Evolutionary conservation across 2,797 vertebrate genomes (phyloP), one percentile per base, ranked within the genome.

Genomic region (Tiaroga cobitis): DNA sequence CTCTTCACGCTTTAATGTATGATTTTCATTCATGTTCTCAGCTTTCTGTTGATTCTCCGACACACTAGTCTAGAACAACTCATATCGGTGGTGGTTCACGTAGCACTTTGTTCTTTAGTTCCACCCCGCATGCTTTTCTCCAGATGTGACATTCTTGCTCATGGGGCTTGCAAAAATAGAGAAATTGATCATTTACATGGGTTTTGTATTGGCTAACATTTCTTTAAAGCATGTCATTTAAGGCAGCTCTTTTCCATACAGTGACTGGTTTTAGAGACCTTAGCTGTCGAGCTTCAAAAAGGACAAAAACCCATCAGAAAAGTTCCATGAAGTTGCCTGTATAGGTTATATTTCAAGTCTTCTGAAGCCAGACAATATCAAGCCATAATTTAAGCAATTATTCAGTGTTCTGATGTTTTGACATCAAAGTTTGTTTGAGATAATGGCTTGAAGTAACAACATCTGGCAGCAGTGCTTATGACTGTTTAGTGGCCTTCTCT

Each of bases 391-490:
- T 4, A 37, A 21, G 19, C 24, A 29, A 19, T 56, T 68, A 34
- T 74, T 73, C 39, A 68, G 6, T 61, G 84, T 49, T 49, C 16
- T 46, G 13, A 69, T 41, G 34, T 72, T 46, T 67, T 80, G 26
- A 26, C 59, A 78, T 70, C 63, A n/a, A 72, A 72, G 69, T 46
- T 85, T 8, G 37, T 93, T 90, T 51, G 78, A 85, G 83, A 88
- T 43, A 85, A 85, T 90, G 81, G 84, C 87, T 87, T 91, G 89
- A 92, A 70, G 76, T 89, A 87, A 92, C 88, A 88, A 85, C 88
- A 88, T 92, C 80, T 92, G 92, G 89, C 91, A 92, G 87, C 86
- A 88, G 78, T 77, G 88, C 86, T 88, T 84, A 85, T 88, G 69
- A 82, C 51, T 79, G 9, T 80, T 43, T 37, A 37, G 15, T 24